Percentiles rank a stretch among this genome's conserved stretches.
Conservation (phyloP, 2,888 invertebrate species). For the Monoplex corrugatus region DNA sequence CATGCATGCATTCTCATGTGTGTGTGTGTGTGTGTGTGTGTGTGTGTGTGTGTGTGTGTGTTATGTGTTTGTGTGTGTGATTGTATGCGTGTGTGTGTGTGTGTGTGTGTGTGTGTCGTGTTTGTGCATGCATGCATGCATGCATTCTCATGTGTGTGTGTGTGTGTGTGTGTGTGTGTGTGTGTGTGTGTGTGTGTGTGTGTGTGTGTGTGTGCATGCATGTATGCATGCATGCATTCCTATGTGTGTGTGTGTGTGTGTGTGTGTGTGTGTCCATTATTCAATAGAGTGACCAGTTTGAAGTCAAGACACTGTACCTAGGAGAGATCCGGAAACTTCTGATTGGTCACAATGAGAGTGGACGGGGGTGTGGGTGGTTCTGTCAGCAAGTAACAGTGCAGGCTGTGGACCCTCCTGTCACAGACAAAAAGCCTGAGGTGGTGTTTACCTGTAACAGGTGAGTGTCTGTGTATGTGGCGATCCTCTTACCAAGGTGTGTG, state of each 20-base stretch:
- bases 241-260: too few relatives aligned
- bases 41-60: too few relatives aligned
- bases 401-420: conserved; percentile 50
- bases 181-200: neutral
- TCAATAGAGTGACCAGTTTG: conserved; percentile 71
- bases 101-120: too few relatives aligned
- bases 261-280: conserved; percentile 1
- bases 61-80: too few relatives aligned
- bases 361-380: conserved; percentile 74
- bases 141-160: too few relatives aligned
- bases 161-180: too few relatives aligned
- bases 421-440: conserved; percentile 63
- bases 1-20: too few relatives aligned
- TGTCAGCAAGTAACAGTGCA: conserved; percentile 69
- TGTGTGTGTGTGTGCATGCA: neutral
- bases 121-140: too few relatives aligned
- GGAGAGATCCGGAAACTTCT: conserved; percentile 69
- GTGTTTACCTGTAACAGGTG: conserved; percentile 74
- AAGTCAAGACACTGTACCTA: conserved; percentile 68
- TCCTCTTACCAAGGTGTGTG: neutral
- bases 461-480: neutral
- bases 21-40: too few relatives aligned
- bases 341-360: conserved; percentile 70
- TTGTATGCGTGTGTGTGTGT: too few relatives aligned
- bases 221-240: too few relatives aligned